Evolutionary conservation across 2,113 vertebrate genomes (phyloP), one percentile per base, ranked within the genome.

Genomic region (Strix aluco): DNA sequence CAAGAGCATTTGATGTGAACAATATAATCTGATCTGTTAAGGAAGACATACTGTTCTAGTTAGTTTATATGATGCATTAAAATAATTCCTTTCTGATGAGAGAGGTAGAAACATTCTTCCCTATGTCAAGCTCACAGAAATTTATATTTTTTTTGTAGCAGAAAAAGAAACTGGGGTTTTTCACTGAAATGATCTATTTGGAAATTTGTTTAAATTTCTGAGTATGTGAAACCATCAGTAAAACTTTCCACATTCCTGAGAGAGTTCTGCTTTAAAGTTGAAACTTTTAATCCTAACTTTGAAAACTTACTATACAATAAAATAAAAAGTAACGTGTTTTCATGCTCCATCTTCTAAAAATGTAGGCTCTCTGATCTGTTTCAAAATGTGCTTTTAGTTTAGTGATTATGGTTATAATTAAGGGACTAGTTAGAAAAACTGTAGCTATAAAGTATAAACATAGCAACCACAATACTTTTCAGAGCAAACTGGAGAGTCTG

Each of bases 341-440:
- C 27, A 42, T 91, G 27, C 69, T 77, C n/a, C 30, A 44, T 55
- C 30, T 92, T 93, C 72, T 88, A 20, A 90, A 70, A 96, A 61
- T 42, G 11, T 59, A 46, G 26, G n/a, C 34, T 36, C 13, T 27
- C 23, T 81, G 42, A 52, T 85, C 17, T 86, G 15, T 93, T 96
- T 95, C 61, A 90, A 89, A 95, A 85, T 71, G 46, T 91, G 36
- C 86, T 95, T 85, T 96, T 74, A 57, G 44, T 95, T 91, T 79
- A 91, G 58, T 69, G 49, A n/a, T 90, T 91, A 49, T 66, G 36
- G 49, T 86, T 93, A 67, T 90, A 95, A 92, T 93, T 82, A 92
- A 93, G 32, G 54, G 23, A 74, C 70, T 91, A 82, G 58, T 88
- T 88, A 59, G 49, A 78, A 94, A 78, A 92, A 57, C n/a, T 62